Evolutionary conservation across 2,113 vertebrate genomes (phyloP).

Genomic region (Urocitellus parryii): DNA sequence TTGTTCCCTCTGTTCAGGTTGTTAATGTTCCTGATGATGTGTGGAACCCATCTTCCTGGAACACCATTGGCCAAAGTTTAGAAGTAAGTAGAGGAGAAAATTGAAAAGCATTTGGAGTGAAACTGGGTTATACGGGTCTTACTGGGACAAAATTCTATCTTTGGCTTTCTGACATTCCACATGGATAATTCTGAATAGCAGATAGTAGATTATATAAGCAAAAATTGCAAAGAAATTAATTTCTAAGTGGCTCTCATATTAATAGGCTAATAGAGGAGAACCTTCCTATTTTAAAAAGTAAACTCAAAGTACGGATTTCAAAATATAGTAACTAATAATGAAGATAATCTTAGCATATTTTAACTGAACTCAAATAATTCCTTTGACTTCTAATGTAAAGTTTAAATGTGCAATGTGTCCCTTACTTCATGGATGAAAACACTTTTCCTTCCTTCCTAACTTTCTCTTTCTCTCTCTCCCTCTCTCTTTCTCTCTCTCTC

Average conservation of each 20-base stretch:
- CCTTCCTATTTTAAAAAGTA: not conserved
- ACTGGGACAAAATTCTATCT: not conserved
- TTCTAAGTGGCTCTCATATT: not conserved
- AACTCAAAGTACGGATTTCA: slow-evolving; percentile 1
- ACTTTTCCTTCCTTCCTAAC: not conserved
- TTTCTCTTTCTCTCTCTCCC: fast-evolving
- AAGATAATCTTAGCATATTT: slow-evolving; percentile 1
- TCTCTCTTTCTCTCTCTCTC: fast-evolving
- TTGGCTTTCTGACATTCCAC: not conserved
- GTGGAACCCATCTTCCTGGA: not conserved
- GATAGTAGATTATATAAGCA: not conserved
- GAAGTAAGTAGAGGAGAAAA: not conserved
- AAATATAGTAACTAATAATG: not conserved
- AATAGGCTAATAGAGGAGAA: not conserved
- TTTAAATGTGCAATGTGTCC: slow-evolving; percentile 33
- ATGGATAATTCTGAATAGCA: not conserved
- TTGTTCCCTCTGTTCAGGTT: not conserved
- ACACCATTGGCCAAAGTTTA: not conserved
- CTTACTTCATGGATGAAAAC: not conserved
- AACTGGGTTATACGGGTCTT: not conserved
- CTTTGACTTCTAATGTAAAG: not conserved
- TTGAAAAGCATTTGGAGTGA: not conserved
- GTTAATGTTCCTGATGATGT: not conserved
- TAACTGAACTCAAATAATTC: not conserved
- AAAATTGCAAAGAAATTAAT: not conserved